Percentiles rank a stretch among this genome's conserved stretches.
Conservation (phyloP, 2,113 vertebrate genomes). For the Gadus chalcogrammus region DNA sequence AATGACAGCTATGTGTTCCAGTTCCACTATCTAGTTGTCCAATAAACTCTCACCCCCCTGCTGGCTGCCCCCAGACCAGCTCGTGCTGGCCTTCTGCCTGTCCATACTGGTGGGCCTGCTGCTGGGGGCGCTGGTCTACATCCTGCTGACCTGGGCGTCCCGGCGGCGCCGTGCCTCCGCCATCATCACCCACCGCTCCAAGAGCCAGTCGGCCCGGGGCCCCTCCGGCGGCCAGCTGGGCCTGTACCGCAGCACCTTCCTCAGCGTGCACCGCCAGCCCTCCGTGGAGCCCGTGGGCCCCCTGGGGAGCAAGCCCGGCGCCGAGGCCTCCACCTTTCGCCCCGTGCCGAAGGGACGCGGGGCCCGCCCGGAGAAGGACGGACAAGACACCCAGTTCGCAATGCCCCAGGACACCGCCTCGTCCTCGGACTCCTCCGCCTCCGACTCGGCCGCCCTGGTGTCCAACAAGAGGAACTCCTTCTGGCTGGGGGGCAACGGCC, state of each 20-base stretch:
- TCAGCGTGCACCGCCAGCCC: conserved; percentile 85
- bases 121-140: conserved; percentile 85
- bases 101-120: conserved; percentile 86
- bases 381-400: conserved; percentile 73
- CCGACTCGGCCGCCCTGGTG: conserved; percentile 56
- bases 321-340: conserved; percentile 87
- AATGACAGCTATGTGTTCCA: no score
- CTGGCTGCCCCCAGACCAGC: conserved; percentile 71
- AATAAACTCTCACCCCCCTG: no score
- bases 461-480: conserved; percentile 77
- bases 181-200: conserved; percentile 80
- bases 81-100: conserved; percentile 87
- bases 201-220: conserved; percentile 45
- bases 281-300: conserved; percentile 87
- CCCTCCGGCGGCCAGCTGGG: conserved; percentile 69
- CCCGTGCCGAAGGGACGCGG: conserved; percentile 79
- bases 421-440: conserved; percentile 46
- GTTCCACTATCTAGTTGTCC: no score
- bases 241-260: conserved; percentile 84
- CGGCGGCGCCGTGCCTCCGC: conserved; percentile 82
- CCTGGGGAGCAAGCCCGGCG: conserved; percentile 82
- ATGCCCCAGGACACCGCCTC: conserved; percentile 66
- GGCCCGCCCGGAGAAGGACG: conserved; percentile 72
- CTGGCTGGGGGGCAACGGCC: conserved; percentile 82
- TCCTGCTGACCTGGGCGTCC: conserved; percentile 82